Evolutionary conservation across 2,797 vertebrate genomes (phyloP).

Genomic region (Pseudopleuronectes americanus): DNA sequence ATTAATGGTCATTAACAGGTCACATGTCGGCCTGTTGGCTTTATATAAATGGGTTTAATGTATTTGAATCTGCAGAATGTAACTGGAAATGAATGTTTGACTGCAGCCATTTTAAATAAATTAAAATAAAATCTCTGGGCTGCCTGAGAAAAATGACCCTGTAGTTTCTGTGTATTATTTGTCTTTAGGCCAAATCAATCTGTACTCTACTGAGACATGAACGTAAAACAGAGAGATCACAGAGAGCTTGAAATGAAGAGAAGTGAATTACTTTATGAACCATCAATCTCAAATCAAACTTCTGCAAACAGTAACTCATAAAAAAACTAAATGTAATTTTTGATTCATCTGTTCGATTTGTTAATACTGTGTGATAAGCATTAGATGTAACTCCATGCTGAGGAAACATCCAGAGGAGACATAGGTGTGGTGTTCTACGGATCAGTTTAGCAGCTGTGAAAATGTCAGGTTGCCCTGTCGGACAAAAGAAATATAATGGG

Average conservation of each 20-base stretch:
- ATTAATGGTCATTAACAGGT: slow-evolving; percentile 29
- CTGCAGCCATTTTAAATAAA: no score
- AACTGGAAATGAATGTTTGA: no score
- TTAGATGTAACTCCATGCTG: not conserved
- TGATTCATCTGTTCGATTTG: not conserved
- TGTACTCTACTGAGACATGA: no score
- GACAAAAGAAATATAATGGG: slow-evolving; percentile 43
- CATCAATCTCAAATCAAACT: not conserved
- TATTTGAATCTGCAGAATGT: no score
- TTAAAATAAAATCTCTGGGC: no score
- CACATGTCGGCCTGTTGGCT: not conserved
- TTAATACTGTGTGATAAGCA: not conserved
- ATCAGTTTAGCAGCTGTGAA: no score
- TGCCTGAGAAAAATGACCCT: no score
- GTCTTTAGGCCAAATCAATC: no score
- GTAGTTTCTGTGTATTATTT: no score
- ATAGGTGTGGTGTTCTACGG: not conserved
- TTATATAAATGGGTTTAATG: not conserved
- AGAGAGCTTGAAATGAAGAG: no score
- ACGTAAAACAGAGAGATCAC: no score
- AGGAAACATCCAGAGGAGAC: not conserved
- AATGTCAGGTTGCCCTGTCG: slow-evolving; percentile 7
- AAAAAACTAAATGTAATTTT: not conserved
- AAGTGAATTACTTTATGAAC: not conserved
- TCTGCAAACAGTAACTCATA: not conserved